These are phyloP conservation scores for Hypothenemus hampei DNA, from an alignment of 1,140 invertebrate species.

Conservation along the genomic window DNA sequence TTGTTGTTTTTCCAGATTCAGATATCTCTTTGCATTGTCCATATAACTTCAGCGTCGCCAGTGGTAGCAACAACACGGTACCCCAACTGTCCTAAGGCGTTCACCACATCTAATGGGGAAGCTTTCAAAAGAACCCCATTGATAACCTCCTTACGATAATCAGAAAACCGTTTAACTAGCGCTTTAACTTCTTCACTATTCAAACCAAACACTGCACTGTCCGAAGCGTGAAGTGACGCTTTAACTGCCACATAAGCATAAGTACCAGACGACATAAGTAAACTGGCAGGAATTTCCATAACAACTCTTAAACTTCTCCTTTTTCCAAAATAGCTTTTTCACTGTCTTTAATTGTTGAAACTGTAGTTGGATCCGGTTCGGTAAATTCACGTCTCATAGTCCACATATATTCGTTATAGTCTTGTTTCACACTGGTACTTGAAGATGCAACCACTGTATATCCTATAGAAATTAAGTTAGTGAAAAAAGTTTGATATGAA, in stretches of 20 bases:
- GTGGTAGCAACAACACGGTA: constrained; percentile 71
- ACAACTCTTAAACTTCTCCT: constrained; percentile 16
- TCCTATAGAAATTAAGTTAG: constrained; percentile 43
- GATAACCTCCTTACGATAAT: constrained; percentile 53
- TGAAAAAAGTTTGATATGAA: no score
- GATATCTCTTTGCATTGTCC: constrained; percentile 73
- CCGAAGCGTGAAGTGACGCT: constrained; percentile 66
- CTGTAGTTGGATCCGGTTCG: constrained; percentile 61
- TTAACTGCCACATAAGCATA: constrained; percentile 69
- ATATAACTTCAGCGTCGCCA: constrained; percentile 72
- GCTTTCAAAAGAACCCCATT: constrained; percentile 68
- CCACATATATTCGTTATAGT: constrained; percentile 88
- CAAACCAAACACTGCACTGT: constrained; percentile 70
- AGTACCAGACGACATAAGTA: constrained; percentile 49
- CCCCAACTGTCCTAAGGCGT: constrained; percentile 66
- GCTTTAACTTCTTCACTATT: constrained; percentile 61
- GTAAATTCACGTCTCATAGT: constrained; percentile 84
- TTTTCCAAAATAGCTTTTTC: constrained; percentile 21
- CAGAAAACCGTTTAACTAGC: constrained; percentile 60
- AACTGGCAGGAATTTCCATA: constrained; percentile 43
- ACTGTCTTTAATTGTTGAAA: constrained; percentile 24
- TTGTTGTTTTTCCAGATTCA: constrained; percentile 19
- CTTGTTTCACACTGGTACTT: constrained; percentile 76
- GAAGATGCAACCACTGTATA: constrained; percentile 82
- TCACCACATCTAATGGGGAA: constrained; percentile 61